Base-by-base conservation (phyloP, 2,888 invertebrate genomes). In the Drosophila ochracea region DNA sequence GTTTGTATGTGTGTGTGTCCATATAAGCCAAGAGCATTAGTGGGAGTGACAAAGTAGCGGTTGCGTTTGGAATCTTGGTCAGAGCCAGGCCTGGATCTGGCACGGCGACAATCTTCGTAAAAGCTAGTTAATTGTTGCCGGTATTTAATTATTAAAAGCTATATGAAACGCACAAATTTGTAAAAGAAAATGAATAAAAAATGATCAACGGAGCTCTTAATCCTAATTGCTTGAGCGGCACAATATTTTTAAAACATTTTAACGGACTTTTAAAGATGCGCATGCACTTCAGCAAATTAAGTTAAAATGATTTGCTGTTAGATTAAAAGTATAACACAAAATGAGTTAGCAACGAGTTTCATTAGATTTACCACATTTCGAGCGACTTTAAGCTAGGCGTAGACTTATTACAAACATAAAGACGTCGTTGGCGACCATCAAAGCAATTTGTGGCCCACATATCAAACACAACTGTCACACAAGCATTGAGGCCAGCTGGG, bases 381-480 rank as follows among this genome's bases (percentile, higher is more conserved):
- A 39, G 28, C 28, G 68, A 66, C 68, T 49, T 33, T 33, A 21
- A 16, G 7, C 3, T 4, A 3, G 57, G 57, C n/a, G 19, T 37
- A 28, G 30, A 7, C 63, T 1, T 19, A 43, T 9, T 7, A 25
- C 25, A 65, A 55, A 57, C 52, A 52, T 25, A 53, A 64, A 66
- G 79, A 54, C 54, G 58, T 55, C 31, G 53, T 21, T 63, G 79
- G 50, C 47, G 73, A 65, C 72, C 70, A 71, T 84, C 88, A 69
- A 73, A 77, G 74, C 73, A 74, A 84, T 69, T 72, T 88, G 75
- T 55, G 68, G 72, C 70, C 47, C 60, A 65, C 69, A 78, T 82
- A 70, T 89, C 75, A 83, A 84, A 86, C 65, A 81, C 81, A 76
- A 70, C 66, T 78, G 74, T 53, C 76, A 65, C 65, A 73, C 41